Base-by-base conservation (phyloP, 2,113 vertebrate genomes). In the Xiphorhynchus elegans region DNA sequence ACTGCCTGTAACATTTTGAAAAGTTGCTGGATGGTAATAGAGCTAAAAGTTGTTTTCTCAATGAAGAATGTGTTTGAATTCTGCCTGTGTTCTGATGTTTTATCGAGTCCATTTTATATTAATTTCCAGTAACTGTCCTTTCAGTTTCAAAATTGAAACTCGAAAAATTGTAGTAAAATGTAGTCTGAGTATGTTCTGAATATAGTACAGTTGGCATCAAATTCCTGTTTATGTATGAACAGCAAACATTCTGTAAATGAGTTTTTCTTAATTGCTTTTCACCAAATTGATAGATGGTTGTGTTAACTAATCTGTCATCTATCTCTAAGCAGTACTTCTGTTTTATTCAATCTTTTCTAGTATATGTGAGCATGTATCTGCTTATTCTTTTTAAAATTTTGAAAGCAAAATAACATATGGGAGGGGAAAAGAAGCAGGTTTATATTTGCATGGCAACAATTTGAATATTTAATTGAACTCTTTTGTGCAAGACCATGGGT, bases 331-430 rank as follows among this genome's bases (percentile, higher is more conserved):
- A 5, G 8, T 78, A 40, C 44, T 87, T 81, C 18, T 55, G 18
- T 60, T 83, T 60, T 53, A 40, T 56, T 67, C 35, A 37, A 5
- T 49, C 47, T 47, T 55, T 59, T 23, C 35, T 72, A n/a, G 73
- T 55, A 18, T 12, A 24, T 90, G 25, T 74, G 55, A 81, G 10
- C 46, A 33, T 55, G 31, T 87, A 56, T 86, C 39, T 64, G 58
- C 60, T 80, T 59, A 74, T 40, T 94, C 49, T 60, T 92, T 96
- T 94, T 76, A 40, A 74, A 90, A 50, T 75, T 96, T 75, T 75
- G 37, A 91, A 95, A 87, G 62, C 58, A 90, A 96, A 96, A 95
- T 87, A 94, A 87, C 74, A 79, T 92, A 79, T 80, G 17, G 25
- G 50, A 28, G 18, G 11, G 13, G 58, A 10, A 6, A 4, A n/a